Percentiles rank a stretch among this genome's conserved stretches.
Evolutionary conservation across 2,797 vertebrate species (phyloP).

Genomic region (Chlorospingus flavigularis): DNA sequence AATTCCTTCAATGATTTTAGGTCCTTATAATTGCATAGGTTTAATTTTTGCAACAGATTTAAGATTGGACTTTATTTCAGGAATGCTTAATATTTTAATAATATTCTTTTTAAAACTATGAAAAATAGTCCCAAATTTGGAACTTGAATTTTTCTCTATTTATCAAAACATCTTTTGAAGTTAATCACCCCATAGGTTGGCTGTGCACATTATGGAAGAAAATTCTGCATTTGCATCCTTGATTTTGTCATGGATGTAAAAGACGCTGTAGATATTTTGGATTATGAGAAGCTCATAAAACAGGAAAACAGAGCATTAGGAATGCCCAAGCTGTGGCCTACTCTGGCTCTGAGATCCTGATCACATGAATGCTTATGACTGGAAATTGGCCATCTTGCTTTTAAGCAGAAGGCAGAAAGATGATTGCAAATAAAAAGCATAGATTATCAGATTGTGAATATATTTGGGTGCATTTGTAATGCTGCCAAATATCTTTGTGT

Average conservation of each 20-base stretch:
- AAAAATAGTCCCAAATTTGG: background rate
- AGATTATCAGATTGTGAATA: background rate
- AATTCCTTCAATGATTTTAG: background rate
- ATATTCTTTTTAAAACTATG: background rate
- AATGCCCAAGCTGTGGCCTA: background rate
- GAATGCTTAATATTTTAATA: background rate
- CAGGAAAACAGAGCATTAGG: background rate
- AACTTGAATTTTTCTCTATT: background rate
- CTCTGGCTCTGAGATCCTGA: background rate
- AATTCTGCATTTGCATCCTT: background rate
- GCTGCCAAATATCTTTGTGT: background rate
- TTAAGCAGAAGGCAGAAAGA: background rate
- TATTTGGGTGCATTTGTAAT: background rate
- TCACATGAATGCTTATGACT: background rate
- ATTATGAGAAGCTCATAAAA: background rate
- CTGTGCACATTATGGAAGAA: background rate
- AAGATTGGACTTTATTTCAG: background rate
- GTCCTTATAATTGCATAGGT: background rate
- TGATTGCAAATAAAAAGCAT: background rate
- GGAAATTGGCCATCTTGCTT: background rate
- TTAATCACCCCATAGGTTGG: background rate
- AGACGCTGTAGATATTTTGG: accelerated
- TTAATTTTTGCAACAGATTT: background rate
- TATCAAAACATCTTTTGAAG: background rate
- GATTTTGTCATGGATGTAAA: background rate